phyloP scores from a whole-genome alignment of 2,888 invertebrate genomes.

The Podotricha telesiphe region DNA sequence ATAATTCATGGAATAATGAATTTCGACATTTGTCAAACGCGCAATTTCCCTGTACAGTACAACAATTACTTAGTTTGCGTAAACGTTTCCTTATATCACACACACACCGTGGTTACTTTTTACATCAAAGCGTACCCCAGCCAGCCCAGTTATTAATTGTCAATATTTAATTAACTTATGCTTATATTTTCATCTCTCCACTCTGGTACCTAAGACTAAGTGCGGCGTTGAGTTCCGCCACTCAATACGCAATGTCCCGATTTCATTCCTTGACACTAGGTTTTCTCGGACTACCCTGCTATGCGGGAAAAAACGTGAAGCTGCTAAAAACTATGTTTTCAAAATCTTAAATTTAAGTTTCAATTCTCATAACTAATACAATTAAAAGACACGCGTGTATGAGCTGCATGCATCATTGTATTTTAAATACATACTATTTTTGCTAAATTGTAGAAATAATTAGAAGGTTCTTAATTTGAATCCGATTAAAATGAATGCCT shows the following conservation, averaged over 20 bases:
- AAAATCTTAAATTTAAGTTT: too few relatives aligned
- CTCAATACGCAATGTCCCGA: too few relatives aligned
- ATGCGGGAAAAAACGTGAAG: too few relatives aligned
- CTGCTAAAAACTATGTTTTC: too few relatives aligned
- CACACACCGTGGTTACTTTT: conserved; percentile 50
- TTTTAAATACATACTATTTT: not conserved
- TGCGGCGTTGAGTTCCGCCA: too few relatives aligned
- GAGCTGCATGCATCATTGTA: conserved; percentile 1
- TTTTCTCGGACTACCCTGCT: too few relatives aligned
- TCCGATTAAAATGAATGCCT: too few relatives aligned
- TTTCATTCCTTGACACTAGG: too few relatives aligned
- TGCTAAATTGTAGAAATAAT: not conserved
- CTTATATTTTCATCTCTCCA: too few relatives aligned
- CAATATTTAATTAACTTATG: not conserved
- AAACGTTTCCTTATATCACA: conserved; percentile 52
- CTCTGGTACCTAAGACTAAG: too few relatives aligned
- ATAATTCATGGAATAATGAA: conserved; percentile 58
- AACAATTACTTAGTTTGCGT: conserved; percentile 53
- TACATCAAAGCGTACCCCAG: not conserved
- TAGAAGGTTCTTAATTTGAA: too few relatives aligned
- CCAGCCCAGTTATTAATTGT: not conserved
- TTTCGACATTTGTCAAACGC: conserved; percentile 56
- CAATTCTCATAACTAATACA: too few relatives aligned
- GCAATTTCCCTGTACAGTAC: conserved; percentile 57
- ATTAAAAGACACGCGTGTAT: not conserved